Evolutionary conservation across 1,140 invertebrate species (phyloP).

Genomic region (Drosophila pandora): DNA sequence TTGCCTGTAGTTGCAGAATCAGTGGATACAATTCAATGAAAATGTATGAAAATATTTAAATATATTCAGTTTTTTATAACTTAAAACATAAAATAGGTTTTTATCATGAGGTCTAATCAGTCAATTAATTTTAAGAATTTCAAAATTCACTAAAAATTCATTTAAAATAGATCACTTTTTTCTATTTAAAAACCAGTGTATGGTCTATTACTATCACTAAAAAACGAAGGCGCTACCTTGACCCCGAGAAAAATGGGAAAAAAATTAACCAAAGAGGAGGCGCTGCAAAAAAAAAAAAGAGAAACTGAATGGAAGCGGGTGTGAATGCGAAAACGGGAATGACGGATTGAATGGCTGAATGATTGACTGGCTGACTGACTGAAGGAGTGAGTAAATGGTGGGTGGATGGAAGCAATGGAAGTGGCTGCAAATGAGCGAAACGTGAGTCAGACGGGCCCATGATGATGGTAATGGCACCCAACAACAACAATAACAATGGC

Average conservation of each 20-base stretch:
- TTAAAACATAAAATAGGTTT: too few species aligned
- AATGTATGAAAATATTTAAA: too few species aligned
- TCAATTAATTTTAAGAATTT: not conserved
- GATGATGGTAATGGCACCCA: conserved; percentile 25
- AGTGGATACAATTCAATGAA: conserved; percentile 5
- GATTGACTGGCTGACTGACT: conserved; percentile 28
- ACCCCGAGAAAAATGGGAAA: conserved; percentile 56
- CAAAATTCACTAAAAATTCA: not conserved
- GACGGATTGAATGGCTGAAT: conserved; percentile 50
- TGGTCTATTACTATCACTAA: conserved; percentile 56
- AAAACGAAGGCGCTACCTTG: conserved; percentile 66
- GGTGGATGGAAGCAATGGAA: conserved; percentile 37
- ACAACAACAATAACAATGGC: conserved; percentile 20
- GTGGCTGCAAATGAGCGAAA: conserved; percentile 69
- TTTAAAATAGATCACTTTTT: not conserved
- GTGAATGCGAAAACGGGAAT: conserved; percentile 52
- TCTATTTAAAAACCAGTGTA: conserved; percentile 14
- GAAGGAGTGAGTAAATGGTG: conserved; percentile 18
- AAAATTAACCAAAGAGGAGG: conserved; percentile 22
- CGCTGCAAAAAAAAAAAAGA: conserved; percentile 3
- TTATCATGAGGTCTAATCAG: too few species aligned
- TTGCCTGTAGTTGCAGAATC: conserved; percentile 8
- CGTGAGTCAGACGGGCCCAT: conserved; percentile 60
- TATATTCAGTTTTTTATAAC: too few species aligned
- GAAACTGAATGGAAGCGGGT: conserved; percentile 37